Conservation (phyloP, 2,113 vertebrate species). For the Bujurquina vittata region DNA sequence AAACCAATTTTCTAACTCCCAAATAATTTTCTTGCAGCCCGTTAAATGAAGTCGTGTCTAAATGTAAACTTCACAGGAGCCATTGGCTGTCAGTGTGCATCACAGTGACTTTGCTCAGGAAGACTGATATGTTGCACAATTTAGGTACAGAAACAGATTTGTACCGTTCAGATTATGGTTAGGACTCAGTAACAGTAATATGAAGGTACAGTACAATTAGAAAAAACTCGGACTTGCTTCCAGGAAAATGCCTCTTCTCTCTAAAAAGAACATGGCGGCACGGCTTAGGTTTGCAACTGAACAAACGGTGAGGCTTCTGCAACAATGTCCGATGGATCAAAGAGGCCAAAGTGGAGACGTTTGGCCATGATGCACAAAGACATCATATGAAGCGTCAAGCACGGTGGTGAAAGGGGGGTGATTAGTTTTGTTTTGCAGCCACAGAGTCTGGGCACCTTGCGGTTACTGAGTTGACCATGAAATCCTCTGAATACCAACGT, state of each 20-base stretch:
- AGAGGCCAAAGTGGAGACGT: neutral
- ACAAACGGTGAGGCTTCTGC: rapidly evolving
- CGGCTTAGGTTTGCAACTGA: neutral
- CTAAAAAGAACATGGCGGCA: neutral
- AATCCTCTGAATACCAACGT: neutral
- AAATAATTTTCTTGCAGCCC: neutral
- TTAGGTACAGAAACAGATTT: neutral
- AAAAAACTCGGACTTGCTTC: rapidly evolving
- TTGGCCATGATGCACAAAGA: neutral
- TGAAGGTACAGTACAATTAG: neutral
- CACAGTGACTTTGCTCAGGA: neutral
- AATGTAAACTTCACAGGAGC: neutral
- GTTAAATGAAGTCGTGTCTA: neutral
- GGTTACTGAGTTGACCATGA: neutral
- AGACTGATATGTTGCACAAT: too few relatives aligned
- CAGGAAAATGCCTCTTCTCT: too few relatives aligned
- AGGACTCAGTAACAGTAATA: neutral
- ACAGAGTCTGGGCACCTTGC: neutral
- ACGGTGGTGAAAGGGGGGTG: too few relatives aligned
- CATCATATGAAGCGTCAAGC: too few relatives aligned
- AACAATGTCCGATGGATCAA: neutral
- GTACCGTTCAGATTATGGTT: neutral
- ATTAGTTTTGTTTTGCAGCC: too few relatives aligned
- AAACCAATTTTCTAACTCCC: too few relatives aligned
- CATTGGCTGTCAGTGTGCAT: neutral